phyloP scores from a whole-genome alignment of 1,140 invertebrate genomes.

The Listronotus bonariensis region DNA sequence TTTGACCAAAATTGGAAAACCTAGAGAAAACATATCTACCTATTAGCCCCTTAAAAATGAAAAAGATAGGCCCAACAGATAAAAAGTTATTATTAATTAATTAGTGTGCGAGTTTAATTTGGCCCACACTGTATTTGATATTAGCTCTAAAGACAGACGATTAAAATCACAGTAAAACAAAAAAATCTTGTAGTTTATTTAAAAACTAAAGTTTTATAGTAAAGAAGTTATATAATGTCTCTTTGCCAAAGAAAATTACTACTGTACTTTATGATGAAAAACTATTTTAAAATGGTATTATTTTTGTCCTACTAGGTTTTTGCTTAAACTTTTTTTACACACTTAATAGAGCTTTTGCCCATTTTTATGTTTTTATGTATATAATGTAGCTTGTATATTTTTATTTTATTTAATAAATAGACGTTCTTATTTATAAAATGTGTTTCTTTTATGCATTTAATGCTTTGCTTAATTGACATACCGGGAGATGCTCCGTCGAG shows the following conservation, averaged over 20 bases:
- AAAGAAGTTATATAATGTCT: background rate
- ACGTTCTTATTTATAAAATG: conserved; percentile 4
- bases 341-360: background rate
- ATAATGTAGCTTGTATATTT: conserved; percentile 10
- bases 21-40: too few relatives aligned
- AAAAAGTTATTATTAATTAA: too few relatives aligned
- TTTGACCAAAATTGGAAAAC: too few relatives aligned
- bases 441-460: background rate
- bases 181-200: background rate
- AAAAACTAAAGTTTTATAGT: background rate
- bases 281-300: conserved; percentile 6
- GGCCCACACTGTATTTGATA: too few relatives aligned
- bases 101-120: too few relatives aligned
- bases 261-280: background rate
- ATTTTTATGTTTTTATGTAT: conserved; percentile 9
- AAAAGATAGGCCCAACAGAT: too few relatives aligned
- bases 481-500: too few relatives aligned
- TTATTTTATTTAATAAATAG: conserved; percentile 13
- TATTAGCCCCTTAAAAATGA: too few relatives aligned
- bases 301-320: conserved; percentile 2
- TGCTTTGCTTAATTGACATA: too few relatives aligned
- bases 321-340: conserved; percentile 1
- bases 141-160: too few relatives aligned
- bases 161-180: background rate
- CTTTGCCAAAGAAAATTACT: conserved; percentile 11